Conservation (phyloP, 2,113 vertebrate genomes). For the Corythornis madagascariensis region DNA sequence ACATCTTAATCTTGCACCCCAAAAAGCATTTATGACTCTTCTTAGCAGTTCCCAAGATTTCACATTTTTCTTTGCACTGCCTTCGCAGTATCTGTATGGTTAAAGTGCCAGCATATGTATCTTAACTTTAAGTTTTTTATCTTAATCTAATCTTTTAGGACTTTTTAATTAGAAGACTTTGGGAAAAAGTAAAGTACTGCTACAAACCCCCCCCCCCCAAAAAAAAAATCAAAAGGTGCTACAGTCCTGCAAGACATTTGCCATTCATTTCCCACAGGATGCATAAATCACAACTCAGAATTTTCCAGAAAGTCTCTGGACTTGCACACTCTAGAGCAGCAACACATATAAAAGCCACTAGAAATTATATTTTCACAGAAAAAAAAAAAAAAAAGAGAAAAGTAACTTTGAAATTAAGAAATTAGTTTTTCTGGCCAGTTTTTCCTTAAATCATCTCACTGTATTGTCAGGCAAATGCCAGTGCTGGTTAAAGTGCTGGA, state of each 20-base stretch:
- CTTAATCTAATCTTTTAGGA: not conserved
- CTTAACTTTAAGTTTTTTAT: not conserved
- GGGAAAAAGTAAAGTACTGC: not conserved
- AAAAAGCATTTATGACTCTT: not conserved
- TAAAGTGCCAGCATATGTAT: not conserved
- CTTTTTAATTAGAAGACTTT: not conserved
- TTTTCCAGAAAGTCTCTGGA: not conserved
- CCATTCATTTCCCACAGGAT: not conserved
- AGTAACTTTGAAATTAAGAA: not conserved
- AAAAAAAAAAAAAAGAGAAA: not conserved
- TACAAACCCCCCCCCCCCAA: not conserved
- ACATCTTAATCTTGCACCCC: not conserved
- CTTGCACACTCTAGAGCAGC: not conserved
- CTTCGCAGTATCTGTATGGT: not conserved
- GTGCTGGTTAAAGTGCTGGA: not conserved
- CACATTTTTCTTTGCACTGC: not conserved
- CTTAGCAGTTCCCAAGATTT: not conserved
- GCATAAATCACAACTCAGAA: not conserved
- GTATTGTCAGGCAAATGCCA: not conserved
- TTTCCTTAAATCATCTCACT: constrained; percentile 15
- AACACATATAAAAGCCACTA: not conserved
- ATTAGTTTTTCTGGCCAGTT: not conserved
- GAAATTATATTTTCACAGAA: not conserved
- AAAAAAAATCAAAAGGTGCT: not conserved
- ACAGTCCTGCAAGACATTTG: not conserved